Evolutionary conservation across 2,113 vertebrate species (phyloP).

Genomic region (Triplophysa dalaica): DNA sequence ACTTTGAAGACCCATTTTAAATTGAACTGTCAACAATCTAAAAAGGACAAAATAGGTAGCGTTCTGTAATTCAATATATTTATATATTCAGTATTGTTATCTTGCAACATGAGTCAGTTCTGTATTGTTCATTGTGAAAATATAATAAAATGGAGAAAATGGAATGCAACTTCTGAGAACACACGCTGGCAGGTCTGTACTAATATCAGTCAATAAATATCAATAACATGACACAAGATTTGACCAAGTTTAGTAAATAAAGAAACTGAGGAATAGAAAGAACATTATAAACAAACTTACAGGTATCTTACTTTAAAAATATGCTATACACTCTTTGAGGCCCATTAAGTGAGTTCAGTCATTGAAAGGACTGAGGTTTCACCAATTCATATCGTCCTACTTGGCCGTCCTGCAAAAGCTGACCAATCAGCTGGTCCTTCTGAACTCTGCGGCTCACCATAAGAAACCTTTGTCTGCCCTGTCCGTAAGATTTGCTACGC

Average conservation of each 20-base stretch:
- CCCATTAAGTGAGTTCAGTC: conserved; percentile 55
- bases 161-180: conserved; percentile 48
- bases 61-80: neutral
- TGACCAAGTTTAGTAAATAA: conserved; percentile 33
- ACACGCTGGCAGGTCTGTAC: conserved; percentile 31
- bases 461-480: conserved; percentile 86
- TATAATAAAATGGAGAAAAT: conserved; percentile 24
- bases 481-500: conserved; percentile 93
- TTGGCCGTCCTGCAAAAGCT: conserved; percentile 93
- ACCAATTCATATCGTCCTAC: conserved; percentile 93
- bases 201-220: conserved; percentile 38
- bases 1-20: conserved; percentile 40
- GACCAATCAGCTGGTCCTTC: conserved; percentile 89
- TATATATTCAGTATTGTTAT: conserved; percentile 16
- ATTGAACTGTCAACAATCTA: neutral
- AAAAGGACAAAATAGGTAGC: conserved; percentile 9
- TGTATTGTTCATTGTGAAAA: conserved; percentile 15
- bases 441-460: conserved; percentile 91
- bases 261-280: neutral
- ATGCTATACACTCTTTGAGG: conserved; percentile 42
- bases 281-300: conserved; percentile 53
- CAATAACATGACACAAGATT: conserved; percentile 26
- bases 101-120: conserved; percentile 4
- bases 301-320: conserved; percentile 54
- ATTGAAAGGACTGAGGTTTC: conserved; percentile 84